These are phyloP conservation scores for Amyelois transitella DNA, from an alignment of 1,140 invertebrate genomes.

Conservation along the genomic window DNA sequence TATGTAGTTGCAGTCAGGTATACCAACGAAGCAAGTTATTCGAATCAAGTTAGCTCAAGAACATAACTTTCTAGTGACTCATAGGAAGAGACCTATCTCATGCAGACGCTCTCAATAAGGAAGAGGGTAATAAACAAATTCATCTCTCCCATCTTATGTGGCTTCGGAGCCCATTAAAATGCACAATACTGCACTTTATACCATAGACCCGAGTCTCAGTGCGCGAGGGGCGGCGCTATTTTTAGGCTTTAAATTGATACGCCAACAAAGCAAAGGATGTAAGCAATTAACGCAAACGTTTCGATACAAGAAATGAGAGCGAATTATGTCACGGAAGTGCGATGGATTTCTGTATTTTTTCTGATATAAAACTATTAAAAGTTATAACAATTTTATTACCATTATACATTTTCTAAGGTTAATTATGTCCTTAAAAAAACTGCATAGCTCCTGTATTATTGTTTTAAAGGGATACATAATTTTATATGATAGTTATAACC, in stretches of 20 bases:
- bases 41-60: conserved; percentile 56
- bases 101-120: conserved; percentile 72
- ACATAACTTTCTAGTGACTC: conserved; percentile 72
- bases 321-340: not conserved
- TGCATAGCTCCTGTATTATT: too few relatives aligned
- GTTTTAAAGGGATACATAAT: too few relatives aligned
- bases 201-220: conserved; percentile 36
- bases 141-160: conserved; percentile 70
- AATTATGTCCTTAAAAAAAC: too few relatives aligned
- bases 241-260: conserved; percentile 67
- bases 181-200: conserved; percentile 71
- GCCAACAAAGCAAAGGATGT: conserved; percentile 68
- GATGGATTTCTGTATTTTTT: not conserved
- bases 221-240: conserved; percentile 58
- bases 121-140: conserved; percentile 74
- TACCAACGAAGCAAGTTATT: conserved; percentile 46
- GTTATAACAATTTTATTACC: too few relatives aligned
- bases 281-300: conserved; percentile 64
- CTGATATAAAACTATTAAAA: too few relatives aligned
- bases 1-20: conserved; percentile 31
- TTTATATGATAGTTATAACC: not conserved
- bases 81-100: conserved; percentile 72
- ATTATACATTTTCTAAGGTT: too few relatives aligned
- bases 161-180: conserved; percentile 66
- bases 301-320: conserved; percentile 24